Evolutionary conservation across 2,888 invertebrate genomes (phyloP), one percentile per base, ranked within the genome.

Genomic region (Protula sp.): DNA sequence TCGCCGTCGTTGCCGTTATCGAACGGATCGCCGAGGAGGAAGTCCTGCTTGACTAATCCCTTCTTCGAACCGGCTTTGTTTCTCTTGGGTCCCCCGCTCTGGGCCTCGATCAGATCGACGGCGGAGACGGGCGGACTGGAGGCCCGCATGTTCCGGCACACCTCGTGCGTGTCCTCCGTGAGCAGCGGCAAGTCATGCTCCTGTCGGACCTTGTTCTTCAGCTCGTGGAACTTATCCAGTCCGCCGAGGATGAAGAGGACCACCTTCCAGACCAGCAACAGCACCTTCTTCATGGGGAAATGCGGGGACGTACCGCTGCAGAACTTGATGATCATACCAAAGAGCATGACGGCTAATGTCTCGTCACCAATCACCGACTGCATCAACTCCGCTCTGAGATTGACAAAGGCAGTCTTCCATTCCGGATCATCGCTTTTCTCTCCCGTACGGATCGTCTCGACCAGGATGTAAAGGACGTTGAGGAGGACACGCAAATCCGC

Each of bases 211-310:
- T 72, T 68, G 61, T 81, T 81, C 83, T 95, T 95, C 57, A 89
- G 82, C 68, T 87, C 86, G 73, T 89, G 88, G 30, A 97, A 83
- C 59, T 89, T 88, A 61, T 89, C 87, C 75, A 92, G 91, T 4
- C 97, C 98, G 27, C 99, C 99, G 54, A 99, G 84, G 19, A 91
- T 89, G 1, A 81, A 68, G 56, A 99, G 84, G 60, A 97, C 87
- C 9, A 93, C 87, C 84, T 99, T 99, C 99, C 99, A 99, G 1
- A 97, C 81, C 24, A 99, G 83, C 54, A 99, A 83, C 24, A 99
- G 84, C 9, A 98, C 92, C 83, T 99, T 99, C 80, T 95, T 97
- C 88, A 99, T 97, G 2, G 99, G 99, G 83, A 94, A 98, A 83
- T 98, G 95, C 24, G 97, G 94, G 3, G 93, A 91, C 29, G 90